Base-by-base conservation (phyloP, 2,888 invertebrate genomes). In the Eupithecia subfuscata region DNA sequence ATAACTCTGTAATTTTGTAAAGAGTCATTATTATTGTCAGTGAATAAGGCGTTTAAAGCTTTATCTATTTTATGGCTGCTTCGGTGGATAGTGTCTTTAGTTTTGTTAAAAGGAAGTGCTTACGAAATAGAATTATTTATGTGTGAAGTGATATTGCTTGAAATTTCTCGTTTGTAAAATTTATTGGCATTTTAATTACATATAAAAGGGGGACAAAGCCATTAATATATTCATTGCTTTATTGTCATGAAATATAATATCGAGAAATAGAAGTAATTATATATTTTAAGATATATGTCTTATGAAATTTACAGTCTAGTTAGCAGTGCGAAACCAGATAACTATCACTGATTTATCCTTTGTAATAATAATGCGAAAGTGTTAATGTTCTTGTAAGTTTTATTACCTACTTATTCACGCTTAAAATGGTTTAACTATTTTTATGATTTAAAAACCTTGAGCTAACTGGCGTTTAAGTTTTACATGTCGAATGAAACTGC, bases 131-230 rank as follows among this genome's bases (percentile, higher is more conserved):
- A 73, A 69, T 77, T 75, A 77, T 77, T 75, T 77, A 75, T 77
- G 77, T 75, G 77, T 64, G 77, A 77, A 77, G 70, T 75, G 75
- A 75, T 77, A 74, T 74, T 67, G 77, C 75, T 73, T 73, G 68
- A 77, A 77, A 77, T 77, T 77, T 77, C 77, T 77, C 37, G 77
- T 77, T 75, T 69, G 75, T 71, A 68, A 77, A 73, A 77, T 77
- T 77, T 77, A 77, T 77, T 74, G 73, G 67, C 45, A 73, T 75
- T 77, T 77, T 77, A 77, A 77, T 77, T 77, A 75, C 77, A n/a
- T 72, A 76, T 71, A 71, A 43, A 77, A 73, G 68, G 77, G 75
- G 77, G 77, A 77, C 77, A 77, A 70, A 75, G 70, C 73, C 71
- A 75, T 77, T 70, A 77, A 75, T 75, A 69, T 77, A 56, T 77